Evolutionary conservation across 1,140 invertebrate genomes (phyloP), one percentile per base, ranked within the genome.

Genomic region (Hesperophylax magnus): DNA sequence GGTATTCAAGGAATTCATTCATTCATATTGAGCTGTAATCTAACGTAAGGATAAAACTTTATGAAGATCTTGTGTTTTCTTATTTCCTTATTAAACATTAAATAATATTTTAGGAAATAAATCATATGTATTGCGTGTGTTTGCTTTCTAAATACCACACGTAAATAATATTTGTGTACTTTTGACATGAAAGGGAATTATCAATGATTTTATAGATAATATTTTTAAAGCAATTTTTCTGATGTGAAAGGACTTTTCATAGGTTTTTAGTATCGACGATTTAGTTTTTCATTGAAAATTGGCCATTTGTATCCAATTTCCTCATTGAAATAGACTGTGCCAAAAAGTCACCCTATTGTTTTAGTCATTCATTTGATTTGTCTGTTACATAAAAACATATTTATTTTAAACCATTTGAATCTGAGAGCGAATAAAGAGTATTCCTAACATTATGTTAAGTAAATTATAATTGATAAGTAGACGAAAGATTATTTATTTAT

Each of bases 401-500:
- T 47, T 47, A 11, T 11, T 47, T 47, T 47, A 47, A 47, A 47
- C 39, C 11, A 1, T 11, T 14, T 47, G 39, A 47, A 47, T 47
- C 39, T 47, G 61, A 24, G 9, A 65, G 22, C 11, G 15, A 65
- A 67, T 61, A 14, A 65, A 34, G 14, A 65, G 27, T 65, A 67
- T 67, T 67, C 31, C 63, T 67, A 67, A 24, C 18, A 65, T 31
- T 67, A 67, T 27, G 3, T 24, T n/a, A 6, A 61, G 24, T 61
- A 20, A 11, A 47, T 58, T n/a, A 18, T 61, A 61, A 20, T 27
- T 31, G 31, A 31, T 67, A 67, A 31, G 22, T 67, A 34, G 63
- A n/a, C 15, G 31, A 67, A 31, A 31, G 24, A 27, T 27, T 67
- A 67, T 67, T 61, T 67, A 67, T 67, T 67, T 67, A 67, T 67